phyloP scores from a whole-genome alignment of 2,797 vertebrate species.

The Channallabes apus region DNA sequence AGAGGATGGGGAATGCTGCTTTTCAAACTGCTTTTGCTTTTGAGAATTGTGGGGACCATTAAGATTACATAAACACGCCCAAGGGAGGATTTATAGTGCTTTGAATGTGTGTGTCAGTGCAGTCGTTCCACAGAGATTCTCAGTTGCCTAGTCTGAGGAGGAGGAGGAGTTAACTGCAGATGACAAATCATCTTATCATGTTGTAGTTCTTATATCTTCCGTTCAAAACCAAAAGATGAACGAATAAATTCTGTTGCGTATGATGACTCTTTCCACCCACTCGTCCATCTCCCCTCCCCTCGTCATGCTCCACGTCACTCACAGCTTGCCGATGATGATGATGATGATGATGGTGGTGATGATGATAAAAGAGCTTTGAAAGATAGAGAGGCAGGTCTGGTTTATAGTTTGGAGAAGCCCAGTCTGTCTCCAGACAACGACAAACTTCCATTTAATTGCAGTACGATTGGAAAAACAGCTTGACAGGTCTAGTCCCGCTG shows the following conservation, averaged over 20 bases:
- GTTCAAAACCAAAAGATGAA: conserved; percentile 49
- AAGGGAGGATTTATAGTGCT: conserved; percentile 45
- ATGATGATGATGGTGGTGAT: conserved; percentile 31
- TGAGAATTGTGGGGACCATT: conserved; percentile 61
- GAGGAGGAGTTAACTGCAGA: conserved; percentile 61
- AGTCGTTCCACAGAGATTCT: conserved; percentile 61
- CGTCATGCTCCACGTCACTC: conserved; percentile 35
- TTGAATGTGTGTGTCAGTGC: conserved; percentile 53
- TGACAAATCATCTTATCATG: conserved; percentile 61
- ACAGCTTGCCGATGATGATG: conserved; percentile 24
- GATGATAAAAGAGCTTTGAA: conserved; percentile 43
- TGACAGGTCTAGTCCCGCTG: conserved; percentile 65
- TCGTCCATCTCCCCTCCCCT: conserved; percentile 9
- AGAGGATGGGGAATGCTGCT: conserved; percentile 51
- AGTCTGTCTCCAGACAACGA: conserved; percentile 64
- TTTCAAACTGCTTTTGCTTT: conserved; percentile 60
- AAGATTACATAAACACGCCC: conserved; percentile 67
- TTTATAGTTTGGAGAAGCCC: conserved; percentile 54
- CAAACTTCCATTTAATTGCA: conserved; percentile 71
- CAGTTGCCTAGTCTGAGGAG: conserved; percentile 52
- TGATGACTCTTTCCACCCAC: conserved; percentile 31
- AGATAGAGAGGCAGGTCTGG: conserved; percentile 48
- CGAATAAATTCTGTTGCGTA: conserved; percentile 43
- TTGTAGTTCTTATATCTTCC: conserved; percentile 27
- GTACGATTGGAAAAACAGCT: conserved; percentile 71